Conservation (phyloP, 2,888 invertebrate species). For the Drosophila flavopinicola region DNA sequence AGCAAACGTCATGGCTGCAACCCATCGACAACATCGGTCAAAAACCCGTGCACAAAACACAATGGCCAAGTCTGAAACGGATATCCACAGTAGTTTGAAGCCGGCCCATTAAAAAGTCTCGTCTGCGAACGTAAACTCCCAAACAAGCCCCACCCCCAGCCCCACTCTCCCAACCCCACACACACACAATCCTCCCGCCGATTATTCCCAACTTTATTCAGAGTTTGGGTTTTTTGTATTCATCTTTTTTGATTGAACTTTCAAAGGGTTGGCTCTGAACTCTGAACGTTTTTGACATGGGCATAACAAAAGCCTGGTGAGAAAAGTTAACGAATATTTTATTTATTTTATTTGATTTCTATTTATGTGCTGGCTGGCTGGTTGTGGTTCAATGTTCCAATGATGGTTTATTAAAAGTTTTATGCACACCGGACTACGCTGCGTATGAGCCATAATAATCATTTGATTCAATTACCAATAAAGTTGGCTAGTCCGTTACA, state of each 20-base stretch:
- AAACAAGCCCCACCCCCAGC: background rate
- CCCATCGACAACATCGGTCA: constrained; percentile 45
- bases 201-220: constrained; percentile 19
- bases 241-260: constrained; percentile 36
- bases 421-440: background rate
- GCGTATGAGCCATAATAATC: constrained; percentile 11
- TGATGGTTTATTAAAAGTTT: constrained; percentile 36
- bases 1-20: constrained; percentile 33
- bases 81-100: constrained; percentile 14
- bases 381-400: constrained; percentile 46
- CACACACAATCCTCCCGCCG: no score
- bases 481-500: background rate
- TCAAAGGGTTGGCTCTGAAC: constrained; percentile 35
- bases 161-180: background rate
- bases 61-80: constrained; percentile 39
- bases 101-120: constrained; percentile 52
- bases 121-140: constrained; percentile 17
- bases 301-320: constrained; percentile 36
- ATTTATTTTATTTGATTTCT: constrained; percentile 9
- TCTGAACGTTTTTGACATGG: constrained; percentile 31
- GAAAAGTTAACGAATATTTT: constrained; percentile 38
- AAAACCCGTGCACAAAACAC: constrained; percentile 32
- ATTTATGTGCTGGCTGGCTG: constrained; percentile 21
- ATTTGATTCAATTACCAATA: constrained; percentile 36
- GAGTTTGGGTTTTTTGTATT: background rate